These are phyloP conservation scores for Gobio gobio DNA, from an alignment of 2,113 vertebrate species.

Conservation along the genomic window DNA sequence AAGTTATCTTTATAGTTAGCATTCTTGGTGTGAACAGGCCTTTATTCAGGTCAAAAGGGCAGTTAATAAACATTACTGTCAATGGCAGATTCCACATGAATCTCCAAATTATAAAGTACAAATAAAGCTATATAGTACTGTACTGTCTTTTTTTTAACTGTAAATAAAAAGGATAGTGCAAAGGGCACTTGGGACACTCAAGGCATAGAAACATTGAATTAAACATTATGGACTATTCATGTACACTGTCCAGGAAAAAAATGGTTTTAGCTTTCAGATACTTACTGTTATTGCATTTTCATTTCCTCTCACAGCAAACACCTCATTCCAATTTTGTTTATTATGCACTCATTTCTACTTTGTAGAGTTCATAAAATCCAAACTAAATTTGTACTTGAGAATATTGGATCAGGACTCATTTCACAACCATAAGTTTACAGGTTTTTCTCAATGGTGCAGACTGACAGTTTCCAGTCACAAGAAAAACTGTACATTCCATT, in stretches of 20 bases:
- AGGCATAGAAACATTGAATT: neutral
- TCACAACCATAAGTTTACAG: conserved; percentile 5
- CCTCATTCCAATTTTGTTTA: neutral
- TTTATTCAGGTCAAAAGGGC: conserved; percentile 6
- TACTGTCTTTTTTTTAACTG: neutral
- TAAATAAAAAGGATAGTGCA: neutral
- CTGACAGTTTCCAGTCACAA: neutral
- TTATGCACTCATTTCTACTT: conserved; percentile 36
- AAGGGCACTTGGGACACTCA: neutral
- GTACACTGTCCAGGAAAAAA: neutral
- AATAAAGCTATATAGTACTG: neutral
- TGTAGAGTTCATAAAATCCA: conserved; percentile 46
- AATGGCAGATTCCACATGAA: neutral
- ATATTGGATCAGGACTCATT: conserved; percentile 22
- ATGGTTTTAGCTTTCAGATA: neutral
- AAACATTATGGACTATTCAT: neutral
- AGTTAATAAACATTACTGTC: conserved; percentile 2
- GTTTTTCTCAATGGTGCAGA: conserved; percentile 1
- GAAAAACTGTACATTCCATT: neutral
- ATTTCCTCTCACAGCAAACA: conserved; percentile 25
- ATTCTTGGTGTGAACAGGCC: no score
- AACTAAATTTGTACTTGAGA: conserved; percentile 32
- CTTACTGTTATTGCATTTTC: neutral
- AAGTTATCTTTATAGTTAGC: no score
- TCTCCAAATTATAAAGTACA: neutral